Evolutionary conservation across 2,888 invertebrate genomes (phyloP).

Genomic region (Dolichomitus sp.): DNA sequence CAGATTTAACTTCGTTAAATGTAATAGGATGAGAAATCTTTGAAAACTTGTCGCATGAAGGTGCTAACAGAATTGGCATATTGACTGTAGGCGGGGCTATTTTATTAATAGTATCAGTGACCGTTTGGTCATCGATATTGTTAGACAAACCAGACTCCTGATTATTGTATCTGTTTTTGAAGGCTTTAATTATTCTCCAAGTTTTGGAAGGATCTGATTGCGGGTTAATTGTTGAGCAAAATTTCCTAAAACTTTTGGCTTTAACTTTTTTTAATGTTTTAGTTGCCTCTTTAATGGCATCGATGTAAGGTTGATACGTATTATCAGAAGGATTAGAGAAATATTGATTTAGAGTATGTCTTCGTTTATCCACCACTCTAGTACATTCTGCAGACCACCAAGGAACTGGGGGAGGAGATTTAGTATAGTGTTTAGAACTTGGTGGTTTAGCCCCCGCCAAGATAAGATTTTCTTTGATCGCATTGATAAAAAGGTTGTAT

Average conservation of each 20-base stretch:
- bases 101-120: not conserved
- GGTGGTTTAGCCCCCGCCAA: no score
- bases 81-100: not conserved
- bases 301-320: not conserved
- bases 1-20: not conserved
- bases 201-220: slow-evolving; percentile 2
- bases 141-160: not conserved
- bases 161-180: not conserved
- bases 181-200: slow-evolving; percentile 4
- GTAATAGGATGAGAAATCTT: not conserved
- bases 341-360: not conserved
- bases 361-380: not conserved
- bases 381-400: not conserved
- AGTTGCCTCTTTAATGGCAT: not conserved
- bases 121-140: no score
- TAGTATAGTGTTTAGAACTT: no score
- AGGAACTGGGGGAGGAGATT: no score
- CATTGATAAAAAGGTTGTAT: no score
- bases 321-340: not conserved
- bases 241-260: not conserved
- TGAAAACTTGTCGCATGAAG: not conserved
- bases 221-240: not conserved
- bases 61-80: not conserved
- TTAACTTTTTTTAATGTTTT: not conserved
- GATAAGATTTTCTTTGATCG: no score